A percentile compares a stretch with the other conserved stretches of the same genome.
These are phyloP conservation scores for Lepidurus apus DNA, from an alignment of 1,140 invertebrate species.

Conservation along the genomic window DNA sequence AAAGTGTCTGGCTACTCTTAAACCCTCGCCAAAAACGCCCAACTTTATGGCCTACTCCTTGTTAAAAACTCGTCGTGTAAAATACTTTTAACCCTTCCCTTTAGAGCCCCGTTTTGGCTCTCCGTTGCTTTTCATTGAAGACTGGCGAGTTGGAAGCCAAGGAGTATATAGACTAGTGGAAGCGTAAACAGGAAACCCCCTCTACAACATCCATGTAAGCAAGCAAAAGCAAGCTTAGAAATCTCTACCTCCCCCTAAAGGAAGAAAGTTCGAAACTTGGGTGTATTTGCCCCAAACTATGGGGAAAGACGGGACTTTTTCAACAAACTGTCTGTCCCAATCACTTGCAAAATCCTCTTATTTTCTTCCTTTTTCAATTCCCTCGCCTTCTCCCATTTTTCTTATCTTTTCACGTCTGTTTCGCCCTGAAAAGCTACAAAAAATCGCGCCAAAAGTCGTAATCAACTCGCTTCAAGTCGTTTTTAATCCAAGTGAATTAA, in stretches of 20 bases:
- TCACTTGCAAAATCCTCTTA: not conserved
- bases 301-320: not conserved
- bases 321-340: not conserved
- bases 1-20: not conserved
- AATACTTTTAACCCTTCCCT: not conserved
- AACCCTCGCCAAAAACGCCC: not conserved
- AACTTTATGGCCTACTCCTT: slow-evolving; percentile 14
- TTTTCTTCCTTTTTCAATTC: not conserved
- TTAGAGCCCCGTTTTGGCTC: not conserved
- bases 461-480: too few species aligned
- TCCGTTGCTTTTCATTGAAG: too few species aligned
- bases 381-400: not conserved
- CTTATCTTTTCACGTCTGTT: not conserved
- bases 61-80: not conserved
- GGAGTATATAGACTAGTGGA: not conserved
- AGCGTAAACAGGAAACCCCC: slow-evolving; percentile 19
- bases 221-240: not conserved
- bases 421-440: not conserved
- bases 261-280: not conserved
- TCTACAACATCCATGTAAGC: not conserved
- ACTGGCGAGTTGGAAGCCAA: not conserved
- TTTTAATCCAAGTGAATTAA: not conserved
- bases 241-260: not conserved
- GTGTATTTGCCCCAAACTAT: not conserved
- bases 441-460: too few species aligned